These are phyloP conservation scores for Penaeus indicus DNA, from an alignment of 1,140 invertebrate species.

Conservation along the genomic window DNA sequence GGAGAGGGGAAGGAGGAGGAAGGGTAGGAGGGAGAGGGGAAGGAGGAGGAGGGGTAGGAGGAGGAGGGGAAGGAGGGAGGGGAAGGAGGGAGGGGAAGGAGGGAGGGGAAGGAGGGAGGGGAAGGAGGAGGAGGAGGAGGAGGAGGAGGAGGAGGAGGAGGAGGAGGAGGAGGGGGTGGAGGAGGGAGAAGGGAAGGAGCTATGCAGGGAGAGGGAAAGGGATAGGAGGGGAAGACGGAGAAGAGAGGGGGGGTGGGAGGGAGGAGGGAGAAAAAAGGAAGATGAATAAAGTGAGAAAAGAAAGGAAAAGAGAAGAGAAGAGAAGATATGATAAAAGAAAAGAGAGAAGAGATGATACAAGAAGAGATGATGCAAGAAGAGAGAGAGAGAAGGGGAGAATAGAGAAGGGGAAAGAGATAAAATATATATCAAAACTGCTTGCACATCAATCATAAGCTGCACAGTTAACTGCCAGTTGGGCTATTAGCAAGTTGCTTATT, in stretches of 20 bases:
- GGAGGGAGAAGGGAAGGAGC: neutral
- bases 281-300: neutral
- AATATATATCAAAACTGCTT: too few species aligned
- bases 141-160: neutral
- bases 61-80: neutral
- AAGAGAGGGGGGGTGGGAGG: neutral
- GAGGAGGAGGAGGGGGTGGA: neutral
- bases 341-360: neutral
- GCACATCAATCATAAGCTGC: too few species aligned
- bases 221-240: neutral
- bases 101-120: neutral
- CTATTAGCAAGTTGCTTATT: too few species aligned
- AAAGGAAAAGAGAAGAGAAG: neutral
- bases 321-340: neutral
- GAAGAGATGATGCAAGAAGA: neutral
- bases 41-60: neutral
- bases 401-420: slow-evolving; percentile 30
- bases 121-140: neutral
- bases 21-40: neutral
- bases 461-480: too few species aligned
- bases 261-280: neutral
- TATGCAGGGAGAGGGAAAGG: neutral
- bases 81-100: neutral
- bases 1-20: neutral
- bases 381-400: neutral